Evolutionary conservation across 2,113 vertebrate genomes (phyloP), one percentile per base, ranked within the genome.

Genomic region (Manacus vitellinus): DNA sequence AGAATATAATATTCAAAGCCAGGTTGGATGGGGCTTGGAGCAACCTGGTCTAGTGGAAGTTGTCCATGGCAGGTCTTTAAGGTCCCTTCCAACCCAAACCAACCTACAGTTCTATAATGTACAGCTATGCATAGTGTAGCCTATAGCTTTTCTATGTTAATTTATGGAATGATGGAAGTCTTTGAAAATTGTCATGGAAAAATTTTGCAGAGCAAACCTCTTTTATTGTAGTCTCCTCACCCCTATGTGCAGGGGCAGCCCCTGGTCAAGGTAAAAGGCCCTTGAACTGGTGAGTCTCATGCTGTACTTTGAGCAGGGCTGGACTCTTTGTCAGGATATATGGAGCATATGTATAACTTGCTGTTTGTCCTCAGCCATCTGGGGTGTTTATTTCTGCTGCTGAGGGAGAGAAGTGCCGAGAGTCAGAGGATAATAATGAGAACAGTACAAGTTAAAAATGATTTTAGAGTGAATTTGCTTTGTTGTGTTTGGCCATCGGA

Each of bases 301-400:
- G 4, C 79, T 18, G 47, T 47, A 78, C 75, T 77, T 43, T 31
- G 61, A 63, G 79, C 75, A 44, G 55, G 92, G 90, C 78, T 52
- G 82, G 73, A 24, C 82, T 92, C 78, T 67, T 77, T 94, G 67
- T 66, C 92, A 75, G 90, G 8, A 61, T 67, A 1, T 80, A 31
- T 21, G 55, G 75, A 96, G 82, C 95, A 81, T 91, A 54, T 85
- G 94, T 68, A 68, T 59, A 49, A 55, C 85, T 92, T 47, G 82
- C 90, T 95, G 88, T 43, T 94, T 94, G 73, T 39, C 83, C 78
- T 65, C 85, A 59, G 63, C 86, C 90, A 94, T 91, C 81, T 92
- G 67, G 73, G 81, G 51, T 66, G 59, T 94, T 94, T 84, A 41
- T 85, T 82, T 68, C 76, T 76, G 74, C 62, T 80, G 63, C 56